These are phyloP conservation scores for Ophraella communa DNA, from an alignment of 2,888 invertebrate genomes.

Conservation along the genomic window DNA sequence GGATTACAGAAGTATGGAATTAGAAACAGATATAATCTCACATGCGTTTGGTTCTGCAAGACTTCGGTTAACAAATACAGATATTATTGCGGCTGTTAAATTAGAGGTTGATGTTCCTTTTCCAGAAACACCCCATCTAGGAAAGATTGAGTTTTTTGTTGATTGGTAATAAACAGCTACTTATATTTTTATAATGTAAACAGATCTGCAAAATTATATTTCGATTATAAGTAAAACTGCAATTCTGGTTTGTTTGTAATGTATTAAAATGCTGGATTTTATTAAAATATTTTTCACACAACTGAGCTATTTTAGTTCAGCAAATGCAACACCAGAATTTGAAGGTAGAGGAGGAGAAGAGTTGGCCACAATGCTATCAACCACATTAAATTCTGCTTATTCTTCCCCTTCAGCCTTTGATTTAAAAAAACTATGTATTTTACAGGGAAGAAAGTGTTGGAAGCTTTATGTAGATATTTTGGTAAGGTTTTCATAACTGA, in stretches of 20 bases:
- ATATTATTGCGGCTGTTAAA: constrained; percentile 91
- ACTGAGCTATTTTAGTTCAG: constrained; percentile 77
- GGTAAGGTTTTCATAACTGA: constrained; percentile 63
- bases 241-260: too few species aligned
- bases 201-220: too few species aligned
- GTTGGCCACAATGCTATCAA: constrained; percentile 83
- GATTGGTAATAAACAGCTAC: constrained; percentile 78
- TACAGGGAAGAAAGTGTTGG: constrained; percentile 90
- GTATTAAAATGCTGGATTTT: too few species aligned
- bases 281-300: too few species aligned
- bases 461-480: constrained; percentile 92
- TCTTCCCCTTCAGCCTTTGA: constrained; percentile 79
- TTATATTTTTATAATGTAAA: not conserved
- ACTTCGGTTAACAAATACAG: constrained; percentile 87
- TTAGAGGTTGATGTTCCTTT: constrained; percentile 84
- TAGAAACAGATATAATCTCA: constrained; percentile 84
- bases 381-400: constrained; percentile 80
- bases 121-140: constrained; percentile 75
- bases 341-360: constrained; percentile 96
- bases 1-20: constrained; percentile 85
- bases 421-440: constrained; percentile 78
- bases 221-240: too few species aligned
- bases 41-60: constrained; percentile 89
- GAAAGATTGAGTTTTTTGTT: constrained; percentile 93
- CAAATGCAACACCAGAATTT: constrained; percentile 95